A percentile compares a stretch with the other conserved stretches of the same genome.
Conservation (phyloP, 2,888 invertebrate genomes). For the Dasysyrphus tricinctus region DNA sequence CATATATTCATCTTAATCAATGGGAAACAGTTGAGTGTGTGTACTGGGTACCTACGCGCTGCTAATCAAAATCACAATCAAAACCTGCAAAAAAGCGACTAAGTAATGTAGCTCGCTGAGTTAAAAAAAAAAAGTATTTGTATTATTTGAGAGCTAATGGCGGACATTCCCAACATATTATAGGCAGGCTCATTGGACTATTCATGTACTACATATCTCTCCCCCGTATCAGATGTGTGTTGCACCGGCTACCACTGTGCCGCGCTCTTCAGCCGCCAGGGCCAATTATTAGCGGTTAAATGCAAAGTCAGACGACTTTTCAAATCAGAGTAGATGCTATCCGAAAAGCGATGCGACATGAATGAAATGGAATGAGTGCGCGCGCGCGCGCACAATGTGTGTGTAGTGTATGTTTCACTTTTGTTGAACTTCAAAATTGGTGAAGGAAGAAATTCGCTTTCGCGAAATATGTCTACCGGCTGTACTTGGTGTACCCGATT, state of each 20-base stretch:
- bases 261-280: not conserved
- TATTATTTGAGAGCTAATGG: slow-evolving; percentile 61
- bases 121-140: slow-evolving; percentile 31
- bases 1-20: slow-evolving; percentile 54
- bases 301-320: slow-evolving; percentile 62
- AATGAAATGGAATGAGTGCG: slow-evolving; percentile 23
- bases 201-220: slow-evolving; percentile 45
- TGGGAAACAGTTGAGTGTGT: slow-evolving; percentile 41
- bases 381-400: slow-evolving; percentile 1
- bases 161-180: slow-evolving; percentile 61
- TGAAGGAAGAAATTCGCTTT: slow-evolving; percentile 70
- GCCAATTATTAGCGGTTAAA: slow-evolving; percentile 74
- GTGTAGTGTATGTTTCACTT: slow-evolving; percentile 63
- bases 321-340: slow-evolving; percentile 20
- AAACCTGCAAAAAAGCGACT: slow-evolving; percentile 24
- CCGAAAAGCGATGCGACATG: slow-evolving; percentile 36
- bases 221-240: slow-evolving; percentile 55
- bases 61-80: slow-evolving; percentile 73
- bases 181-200: slow-evolving; percentile 10
- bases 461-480: slow-evolving; percentile 51
- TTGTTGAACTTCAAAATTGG: slow-evolving; percentile 71
- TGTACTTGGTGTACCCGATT: slow-evolving; percentile 29
- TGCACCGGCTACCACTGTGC: not conserved
- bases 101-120: slow-evolving; percentile 52
- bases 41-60: slow-evolving; percentile 21